Evolutionary conservation across 1,140 invertebrate genomes (phyloP).

Genomic region (Cataglyphis hispanica): DNA sequence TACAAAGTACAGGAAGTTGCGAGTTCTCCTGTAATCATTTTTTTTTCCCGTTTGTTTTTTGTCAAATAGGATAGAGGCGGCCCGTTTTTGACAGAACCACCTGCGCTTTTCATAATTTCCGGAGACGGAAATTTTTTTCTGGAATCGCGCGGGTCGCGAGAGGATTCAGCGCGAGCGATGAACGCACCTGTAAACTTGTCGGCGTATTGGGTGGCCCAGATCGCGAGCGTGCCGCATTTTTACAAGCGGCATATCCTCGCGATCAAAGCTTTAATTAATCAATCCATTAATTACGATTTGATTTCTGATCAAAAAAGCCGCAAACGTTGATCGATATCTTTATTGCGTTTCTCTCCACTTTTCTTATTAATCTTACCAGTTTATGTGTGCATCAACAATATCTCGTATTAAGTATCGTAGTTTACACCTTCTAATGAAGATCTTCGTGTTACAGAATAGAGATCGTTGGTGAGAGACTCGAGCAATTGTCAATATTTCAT

Average conservation of each 20-base stretch:
- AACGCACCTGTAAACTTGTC: constrained; percentile 38
- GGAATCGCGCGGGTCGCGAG: constrained; percentile 14
- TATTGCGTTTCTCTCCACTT: constrained; percentile 26
- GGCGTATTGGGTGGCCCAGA: constrained; percentile 52
- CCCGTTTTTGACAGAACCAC: constrained; percentile 18
- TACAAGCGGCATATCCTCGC: constrained; percentile 36
- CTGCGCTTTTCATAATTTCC: constrained; percentile 41
- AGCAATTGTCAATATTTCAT: background rate
- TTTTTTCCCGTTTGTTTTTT: constrained; percentile 4
- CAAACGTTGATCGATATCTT: constrained; percentile 56
- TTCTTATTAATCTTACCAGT: constrained; percentile 33
- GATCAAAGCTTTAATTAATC: constrained; percentile 56
- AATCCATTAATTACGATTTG: constrained; percentile 52
- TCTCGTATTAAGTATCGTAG: constrained; percentile 6
- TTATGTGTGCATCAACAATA: background rate
- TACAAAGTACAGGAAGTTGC: background rate
- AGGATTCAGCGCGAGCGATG: constrained; percentile 20
- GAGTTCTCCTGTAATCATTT: background rate
- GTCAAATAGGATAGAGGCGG: background rate
- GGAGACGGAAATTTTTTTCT: background rate
- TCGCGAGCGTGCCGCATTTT: constrained; percentile 38
- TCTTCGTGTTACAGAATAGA: constrained; percentile 14
- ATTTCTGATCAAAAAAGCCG: constrained; percentile 50
- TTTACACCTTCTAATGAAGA: constrained; percentile 46
- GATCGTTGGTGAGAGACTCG: background rate